A percentile compares a stretch with the other conserved stretches of the same genome.
Evolutionary conservation across 1,140 invertebrate species (phyloP).

Genomic region (Caenorhabditis latens): DNA sequence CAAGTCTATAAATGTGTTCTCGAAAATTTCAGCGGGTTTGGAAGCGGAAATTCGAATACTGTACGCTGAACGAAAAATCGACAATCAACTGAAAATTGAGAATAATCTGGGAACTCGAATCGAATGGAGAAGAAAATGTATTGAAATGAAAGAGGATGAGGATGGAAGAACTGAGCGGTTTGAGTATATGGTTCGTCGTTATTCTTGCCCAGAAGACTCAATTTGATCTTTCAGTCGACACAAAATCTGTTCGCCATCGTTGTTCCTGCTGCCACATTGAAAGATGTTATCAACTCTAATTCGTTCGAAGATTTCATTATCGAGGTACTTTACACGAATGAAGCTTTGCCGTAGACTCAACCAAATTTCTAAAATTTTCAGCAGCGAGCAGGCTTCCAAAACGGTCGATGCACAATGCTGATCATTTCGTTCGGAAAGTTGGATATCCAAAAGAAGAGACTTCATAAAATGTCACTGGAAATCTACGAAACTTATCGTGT

Average conservation of each 20-base stretch:
- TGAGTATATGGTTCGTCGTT: conserved; percentile 29
- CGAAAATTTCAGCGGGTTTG: conserved; percentile 11
- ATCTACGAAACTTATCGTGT: conserved; percentile 18
- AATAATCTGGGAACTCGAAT: conserved; percentile 16
- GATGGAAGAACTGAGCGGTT: conserved; percentile 24
- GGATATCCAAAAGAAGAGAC: conserved; percentile 1
- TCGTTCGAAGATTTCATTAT: conserved; percentile 5
- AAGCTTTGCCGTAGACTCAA: not conserved
- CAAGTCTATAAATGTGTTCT: no score
- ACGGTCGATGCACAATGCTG: conserved; percentile 36
- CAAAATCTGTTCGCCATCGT: conserved; percentile 56
- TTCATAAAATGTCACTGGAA: not conserved
- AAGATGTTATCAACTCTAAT: conserved; percentile 23
- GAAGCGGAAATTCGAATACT: not conserved
- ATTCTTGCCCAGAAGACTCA: not conserved
- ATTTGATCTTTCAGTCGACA: conserved; percentile 15
- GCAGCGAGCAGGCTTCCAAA: conserved; percentile 5
- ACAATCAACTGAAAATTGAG: conserved; percentile 39
- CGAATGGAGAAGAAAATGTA: conserved; percentile 42
- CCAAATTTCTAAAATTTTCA: not conserved
- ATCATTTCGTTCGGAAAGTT: conserved; percentile 1
- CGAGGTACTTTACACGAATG: not conserved
- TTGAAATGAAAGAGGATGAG: conserved; percentile 43
- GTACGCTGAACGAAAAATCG: conserved; percentile 45
- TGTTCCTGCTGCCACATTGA: conserved; percentile 12